Conservation (phyloP, 2,888 invertebrate species). For the Arenicola marina region DNA sequence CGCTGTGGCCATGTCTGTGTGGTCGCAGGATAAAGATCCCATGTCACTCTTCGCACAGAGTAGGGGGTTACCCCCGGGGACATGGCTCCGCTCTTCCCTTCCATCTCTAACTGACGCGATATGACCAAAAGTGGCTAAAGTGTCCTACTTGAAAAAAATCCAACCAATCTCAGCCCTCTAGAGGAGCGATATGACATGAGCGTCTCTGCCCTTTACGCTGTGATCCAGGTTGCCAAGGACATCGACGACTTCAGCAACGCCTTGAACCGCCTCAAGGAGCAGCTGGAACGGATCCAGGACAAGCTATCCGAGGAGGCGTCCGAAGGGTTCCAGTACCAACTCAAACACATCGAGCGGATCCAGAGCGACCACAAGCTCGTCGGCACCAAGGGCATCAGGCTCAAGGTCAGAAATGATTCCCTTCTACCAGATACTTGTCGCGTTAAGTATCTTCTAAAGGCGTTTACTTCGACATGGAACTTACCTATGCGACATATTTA, state of each 20-base stretch:
- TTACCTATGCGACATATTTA: neutral
- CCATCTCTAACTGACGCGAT: too few species aligned
- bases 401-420: slow-evolving; percentile 45
- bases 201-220: too few species aligned
- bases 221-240: slow-evolving; percentile 46
- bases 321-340: slow-evolving; percentile 46
- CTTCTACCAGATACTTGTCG: neutral
- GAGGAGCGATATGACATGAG: too few species aligned
- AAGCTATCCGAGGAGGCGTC: slow-evolving; percentile 31
- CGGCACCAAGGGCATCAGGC: slow-evolving; percentile 50
- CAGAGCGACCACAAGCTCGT: slow-evolving; percentile 44
- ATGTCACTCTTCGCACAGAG: too few species aligned
- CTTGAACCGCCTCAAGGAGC: slow-evolving; percentile 43
- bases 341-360: slow-evolving; percentile 54
- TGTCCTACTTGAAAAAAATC: too few species aligned
- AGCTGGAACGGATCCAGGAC: slow-evolving; percentile 30
- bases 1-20: too few species aligned
- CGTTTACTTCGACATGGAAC: neutral
- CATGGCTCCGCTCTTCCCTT: too few species aligned
- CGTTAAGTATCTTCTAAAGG: too few species aligned
- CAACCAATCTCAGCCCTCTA: too few species aligned
- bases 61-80: too few species aligned
- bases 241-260: slow-evolving; percentile 48
- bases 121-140: too few species aligned
- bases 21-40: too few species aligned